These are phyloP conservation scores for Drosophila truncata DNA, from an alignment of 1,140 invertebrate species.

Conservation along the genomic window DNA sequence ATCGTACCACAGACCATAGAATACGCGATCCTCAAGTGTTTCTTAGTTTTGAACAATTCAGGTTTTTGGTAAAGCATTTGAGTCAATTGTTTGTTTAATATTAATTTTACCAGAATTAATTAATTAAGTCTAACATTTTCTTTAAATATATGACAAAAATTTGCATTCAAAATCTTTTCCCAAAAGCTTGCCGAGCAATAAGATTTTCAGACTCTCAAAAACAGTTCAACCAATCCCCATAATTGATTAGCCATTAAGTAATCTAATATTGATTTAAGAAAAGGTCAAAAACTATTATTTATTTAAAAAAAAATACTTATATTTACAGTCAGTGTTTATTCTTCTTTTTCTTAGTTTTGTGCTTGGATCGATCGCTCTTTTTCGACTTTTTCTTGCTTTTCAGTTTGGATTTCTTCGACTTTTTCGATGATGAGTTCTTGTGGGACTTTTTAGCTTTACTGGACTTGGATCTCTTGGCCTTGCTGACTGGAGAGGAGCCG, in stretches of 20 bases:
- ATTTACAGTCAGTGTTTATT: constrained; percentile 48
- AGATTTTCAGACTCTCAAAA: no score
- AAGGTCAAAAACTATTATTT: constrained; percentile 1
- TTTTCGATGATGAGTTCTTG: constrained; percentile 61
- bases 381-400: constrained; percentile 77
- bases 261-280: constrained; percentile 19
- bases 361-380: constrained; percentile 66
- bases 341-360: constrained; percentile 71
- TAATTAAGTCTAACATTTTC: no score
- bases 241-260: constrained; percentile 27
- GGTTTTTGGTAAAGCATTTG: no score
- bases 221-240: no score
- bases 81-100: no score
- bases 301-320: constrained; percentile 11
- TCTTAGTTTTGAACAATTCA: no score
- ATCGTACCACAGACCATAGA: no score
- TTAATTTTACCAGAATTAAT: no score
- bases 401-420: constrained; percentile 61
- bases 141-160: no score
- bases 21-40: no score
- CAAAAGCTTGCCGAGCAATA: no score
- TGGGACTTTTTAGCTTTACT: constrained; percentile 63
- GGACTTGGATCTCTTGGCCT: constrained; percentile 43
- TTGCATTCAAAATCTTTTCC: no score
- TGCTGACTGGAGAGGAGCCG: constrained; percentile 4